Evolutionary conservation across 2,113 vertebrate species (phyloP), one percentile per base, ranked within the genome.

Genomic region (Lates calcarifer): DNA sequence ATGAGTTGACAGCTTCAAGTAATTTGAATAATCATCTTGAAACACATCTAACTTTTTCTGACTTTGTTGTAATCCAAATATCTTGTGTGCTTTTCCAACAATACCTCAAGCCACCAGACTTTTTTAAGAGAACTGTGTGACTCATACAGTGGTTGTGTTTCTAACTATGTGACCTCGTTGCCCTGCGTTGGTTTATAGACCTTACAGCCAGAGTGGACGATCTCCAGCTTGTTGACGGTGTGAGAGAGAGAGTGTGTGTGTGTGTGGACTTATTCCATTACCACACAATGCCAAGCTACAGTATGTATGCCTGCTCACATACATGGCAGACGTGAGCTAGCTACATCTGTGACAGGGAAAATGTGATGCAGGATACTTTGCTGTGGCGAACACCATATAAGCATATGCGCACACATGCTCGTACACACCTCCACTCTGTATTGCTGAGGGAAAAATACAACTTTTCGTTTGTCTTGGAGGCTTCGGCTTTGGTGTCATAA

Each of bases 381-480:
- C 80, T 66, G 72, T 67, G 51, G 68, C 33, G 20, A 84, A 64
- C 70, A 45, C 56, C 63, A 77, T 69, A 45, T 79, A 82, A 63
- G 68, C 74, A 56, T 79, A 90, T 78, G 64, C 79, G 20, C 77
- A 28, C 62, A 78, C 84, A 86, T 57, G 71, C 80, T 63, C 31
- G 2, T 26, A 63, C 49, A 79, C 86, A 87, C 67, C 49, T 67
- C 28, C 4, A 60, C 58, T 73, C 45, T 78, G 71, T 81, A 77
- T 7, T 7, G 77, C 66, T 49, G 31, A 47, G 77, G 89, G 90
- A 88, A 93, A 94, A 93, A 86, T 83, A 91, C 84, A 90, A 85
- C 71, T 84, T 74, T 82, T 69, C 90, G 89, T 89, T 91, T 89
- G 84, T 84, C 62, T 89, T 93, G 89, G 93, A 90, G 56, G 74